Evolutionary conservation across 2,888 invertebrate genomes (phyloP).

Genomic region (Blastobasis lacticolella): DNA sequence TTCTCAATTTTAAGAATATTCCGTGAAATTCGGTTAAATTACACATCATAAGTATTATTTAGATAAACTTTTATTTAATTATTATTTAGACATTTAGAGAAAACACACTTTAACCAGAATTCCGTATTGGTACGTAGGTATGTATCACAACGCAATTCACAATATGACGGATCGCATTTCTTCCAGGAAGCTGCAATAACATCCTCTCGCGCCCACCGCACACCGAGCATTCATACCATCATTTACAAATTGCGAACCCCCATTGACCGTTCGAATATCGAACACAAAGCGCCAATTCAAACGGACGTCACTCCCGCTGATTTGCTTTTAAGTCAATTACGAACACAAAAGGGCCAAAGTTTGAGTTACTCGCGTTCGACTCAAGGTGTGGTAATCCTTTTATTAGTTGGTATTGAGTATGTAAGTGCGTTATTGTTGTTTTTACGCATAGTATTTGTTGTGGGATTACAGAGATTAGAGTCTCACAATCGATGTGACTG

Average conservation of each 20-base stretch:
- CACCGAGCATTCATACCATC: neutral
- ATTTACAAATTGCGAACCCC: conserved; percentile 25
- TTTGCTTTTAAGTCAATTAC: conserved; percentile 40
- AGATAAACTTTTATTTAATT: too few species aligned
- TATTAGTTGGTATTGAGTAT: neutral
- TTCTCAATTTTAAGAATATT: too few species aligned
- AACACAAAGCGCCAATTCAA: conserved; percentile 23
- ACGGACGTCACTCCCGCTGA: conserved; percentile 36
- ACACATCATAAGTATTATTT: too few species aligned
- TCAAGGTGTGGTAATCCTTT: conserved; percentile 41
- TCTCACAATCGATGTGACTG: too few species aligned
- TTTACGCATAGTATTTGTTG: conserved; percentile 1
- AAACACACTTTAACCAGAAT: too few species aligned
- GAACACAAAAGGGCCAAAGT: conserved; percentile 40
- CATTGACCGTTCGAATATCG: conserved; percentile 20
- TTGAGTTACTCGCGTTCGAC: conserved; percentile 37
- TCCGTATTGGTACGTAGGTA: too few species aligned
- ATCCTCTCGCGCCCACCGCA: conserved; percentile 7
- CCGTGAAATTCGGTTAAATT: too few species aligned
- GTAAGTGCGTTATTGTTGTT: conserved; percentile 7
- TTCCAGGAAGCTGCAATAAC: conserved; percentile 2
- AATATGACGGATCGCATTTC: neutral
- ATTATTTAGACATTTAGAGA: too few species aligned
- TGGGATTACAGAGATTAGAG: conserved; percentile 1
- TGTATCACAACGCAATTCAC: too few species aligned